A percentile compares a stretch with the other conserved stretches of the same genome.
Evolutionary conservation across 2,797 vertebrate species (phyloP).

Genomic region (Apodemus agrarius): DNA sequence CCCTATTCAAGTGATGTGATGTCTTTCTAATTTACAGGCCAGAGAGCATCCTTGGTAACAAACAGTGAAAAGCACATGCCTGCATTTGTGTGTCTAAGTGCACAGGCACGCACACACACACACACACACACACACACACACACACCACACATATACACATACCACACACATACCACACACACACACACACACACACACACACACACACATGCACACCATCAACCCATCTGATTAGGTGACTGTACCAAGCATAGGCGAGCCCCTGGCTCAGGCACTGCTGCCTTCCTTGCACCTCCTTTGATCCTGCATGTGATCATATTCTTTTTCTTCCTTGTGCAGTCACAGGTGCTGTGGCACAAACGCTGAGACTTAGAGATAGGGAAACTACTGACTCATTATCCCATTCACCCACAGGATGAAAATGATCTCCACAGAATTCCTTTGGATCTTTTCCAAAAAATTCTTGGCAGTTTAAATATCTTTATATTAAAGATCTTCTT

Average conservation of each 20-base stretch:
- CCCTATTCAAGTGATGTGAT: neutral
- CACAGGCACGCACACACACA: neutral
- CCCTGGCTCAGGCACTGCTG: neutral
- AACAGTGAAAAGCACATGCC: neutral
- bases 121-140: no score
- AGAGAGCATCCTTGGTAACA: neutral
- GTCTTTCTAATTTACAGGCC: neutral
- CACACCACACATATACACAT: neutral
- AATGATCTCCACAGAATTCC: conserved; percentile 5
- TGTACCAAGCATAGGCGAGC: neutral
- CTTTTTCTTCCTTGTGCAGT: neutral
- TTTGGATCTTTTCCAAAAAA: conserved; percentile 49
- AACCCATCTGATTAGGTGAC: neutral
- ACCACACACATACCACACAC: no score
- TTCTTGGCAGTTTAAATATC: conserved; percentile 1
- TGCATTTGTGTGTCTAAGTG: neutral
- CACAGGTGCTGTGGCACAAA: neutral
- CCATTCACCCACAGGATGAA: neutral
- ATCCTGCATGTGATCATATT: neutral
- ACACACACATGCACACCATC: neutral
- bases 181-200: no score
- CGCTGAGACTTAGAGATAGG: neutral
- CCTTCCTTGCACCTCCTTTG: neutral
- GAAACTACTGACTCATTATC: neutral
- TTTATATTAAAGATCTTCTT: conserved; percentile 19